phyloP scores from a whole-genome alignment of 2,888 invertebrate species.

The Oxytorus armatus region DNA sequence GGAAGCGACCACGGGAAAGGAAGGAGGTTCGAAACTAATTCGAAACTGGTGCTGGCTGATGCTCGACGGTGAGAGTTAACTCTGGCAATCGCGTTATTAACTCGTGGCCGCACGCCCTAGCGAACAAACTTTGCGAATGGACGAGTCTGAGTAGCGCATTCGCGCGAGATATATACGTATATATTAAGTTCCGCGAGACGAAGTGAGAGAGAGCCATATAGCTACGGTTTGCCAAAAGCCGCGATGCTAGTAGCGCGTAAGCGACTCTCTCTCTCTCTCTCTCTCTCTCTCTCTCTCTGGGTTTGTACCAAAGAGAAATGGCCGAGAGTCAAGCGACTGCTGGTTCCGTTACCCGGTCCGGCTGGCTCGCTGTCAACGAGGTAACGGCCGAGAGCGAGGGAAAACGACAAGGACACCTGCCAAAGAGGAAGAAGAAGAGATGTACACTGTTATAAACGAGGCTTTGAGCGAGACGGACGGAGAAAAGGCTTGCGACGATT shows the following conservation, averaged over 20 bases:
- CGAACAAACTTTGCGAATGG: conserved; percentile 60
- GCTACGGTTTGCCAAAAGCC: conserved; percentile 7
- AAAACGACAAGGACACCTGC: conserved; percentile 44
- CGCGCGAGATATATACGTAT: neutral
- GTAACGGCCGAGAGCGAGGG: neutral
- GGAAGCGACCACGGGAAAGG: conserved; percentile 35
- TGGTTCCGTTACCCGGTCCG: conserved; percentile 21
- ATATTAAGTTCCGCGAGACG: conserved; percentile 10
- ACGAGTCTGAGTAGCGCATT: conserved; percentile 50
- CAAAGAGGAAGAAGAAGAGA: conserved; percentile 3
- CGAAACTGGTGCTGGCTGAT: conserved; percentile 73
- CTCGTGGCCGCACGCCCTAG: conserved; percentile 55
- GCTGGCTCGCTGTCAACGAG: neutral
- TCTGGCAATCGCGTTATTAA: conserved; percentile 75
- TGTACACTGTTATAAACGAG: conserved; percentile 31
- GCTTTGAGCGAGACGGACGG: conserved; percentile 14
- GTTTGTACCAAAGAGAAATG: conserved; percentile 44
- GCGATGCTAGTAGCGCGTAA: conserved; percentile 5
- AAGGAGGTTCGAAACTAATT: conserved; percentile 68
- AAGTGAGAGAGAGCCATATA: conserved; percentile 40
- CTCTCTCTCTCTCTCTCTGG: conserved; percentile 30
- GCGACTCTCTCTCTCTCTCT: conserved; percentile 33
- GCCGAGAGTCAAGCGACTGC: conserved; percentile 40
- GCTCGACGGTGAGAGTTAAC: conserved; percentile 71
- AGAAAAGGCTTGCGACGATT: conserved; percentile 1